Base-by-base conservation (phyloP, 2,888 invertebrate genomes). In the Nomada flava region DNA sequence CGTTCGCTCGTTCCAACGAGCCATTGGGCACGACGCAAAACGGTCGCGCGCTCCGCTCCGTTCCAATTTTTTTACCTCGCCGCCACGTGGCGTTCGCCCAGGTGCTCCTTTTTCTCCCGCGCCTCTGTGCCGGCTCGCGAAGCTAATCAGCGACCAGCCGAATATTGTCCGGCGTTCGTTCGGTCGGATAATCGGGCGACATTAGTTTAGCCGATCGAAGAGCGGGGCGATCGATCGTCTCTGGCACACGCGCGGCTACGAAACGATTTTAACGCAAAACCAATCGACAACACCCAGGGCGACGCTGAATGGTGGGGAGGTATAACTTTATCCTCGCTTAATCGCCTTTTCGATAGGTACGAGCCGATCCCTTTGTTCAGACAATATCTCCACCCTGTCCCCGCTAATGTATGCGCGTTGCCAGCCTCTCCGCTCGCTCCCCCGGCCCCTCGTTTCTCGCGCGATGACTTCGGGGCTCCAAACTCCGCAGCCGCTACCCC, bases 401-500 rank as follows among this genome's bases (percentile, higher is more conserved):
- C 86, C 84, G 88, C 85, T 92, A 92, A 92, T 92, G 89, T 92
- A 92, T 92, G 91, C 92, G 90, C 88, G 90, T 88, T 82, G 84
- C 57, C 76, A 57, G 63, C 55, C 69, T 65, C 59, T 29, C 72
- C 50, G n/a, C 72, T 57, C 59, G n/a, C 26, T n/a, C n/a, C 72
- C 55, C 75, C 11, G 53, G 29, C 62, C 47, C 0, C 55, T 60
- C 57, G 59, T 67, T 76, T 52, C 60, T 76, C 82, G 82, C 88
- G 85, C 89, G 89, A 92, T 91, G 91, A 92, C 91, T 92, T 89
- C 88, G 87, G 86, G 85, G 89, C 89, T 89, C 85, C 83, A 84
- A 89, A 79, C 85, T 84, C 83, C 67, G 69, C 71, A 50, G 72
- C 62, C 74, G 75, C 88, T 88, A 90, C 90, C 90, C 91, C 87